These are phyloP conservation scores for Tholera decimalis DNA, from an alignment of 2,888 invertebrate species.

Conservation along the genomic window DNA sequence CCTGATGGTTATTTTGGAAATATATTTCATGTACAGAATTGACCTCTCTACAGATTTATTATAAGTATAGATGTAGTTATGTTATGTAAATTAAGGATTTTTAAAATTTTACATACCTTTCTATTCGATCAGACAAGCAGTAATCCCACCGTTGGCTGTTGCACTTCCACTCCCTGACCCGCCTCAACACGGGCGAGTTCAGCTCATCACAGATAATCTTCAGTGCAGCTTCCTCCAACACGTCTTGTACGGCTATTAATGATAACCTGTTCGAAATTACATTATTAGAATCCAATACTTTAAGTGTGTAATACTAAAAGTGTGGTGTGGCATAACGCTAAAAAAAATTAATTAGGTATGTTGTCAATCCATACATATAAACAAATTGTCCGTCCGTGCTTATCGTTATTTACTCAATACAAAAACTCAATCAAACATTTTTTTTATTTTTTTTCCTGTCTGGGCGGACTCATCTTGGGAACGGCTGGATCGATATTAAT, in stretches of 20 bases:
- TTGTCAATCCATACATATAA: no score
- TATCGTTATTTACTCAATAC: no score
- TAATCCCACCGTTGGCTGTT: slow-evolving; percentile 93
- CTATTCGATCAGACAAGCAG: slow-evolving; percentile 80
- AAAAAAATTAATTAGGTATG: background rate
- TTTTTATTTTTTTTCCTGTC: no score
- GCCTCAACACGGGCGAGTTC: slow-evolving; percentile 92
- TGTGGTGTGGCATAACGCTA: background rate
- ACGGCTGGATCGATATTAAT: no score
- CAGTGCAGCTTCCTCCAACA: slow-evolving; percentile 93
- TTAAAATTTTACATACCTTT: slow-evolving; percentile 74
- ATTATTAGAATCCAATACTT: background rate
- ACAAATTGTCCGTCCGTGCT: no score
- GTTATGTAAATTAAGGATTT: no score
- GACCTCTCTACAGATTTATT: no score
- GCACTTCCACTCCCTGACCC: slow-evolving; percentile 93
- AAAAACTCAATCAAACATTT: no score
- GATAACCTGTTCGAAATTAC: slow-evolving; percentile 91
- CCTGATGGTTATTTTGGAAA: no score
- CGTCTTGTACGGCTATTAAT: slow-evolving; percentile 94
- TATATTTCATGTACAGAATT: no score
- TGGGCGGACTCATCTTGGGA: no score
- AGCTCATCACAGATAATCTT: slow-evolving; percentile 94
- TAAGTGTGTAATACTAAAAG: background rate
- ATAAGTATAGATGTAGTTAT: no score